Percentiles rank a stretch among this genome's conserved stretches.
Evolutionary conservation across 2,113 vertebrate species (phyloP).

Genomic region (Bucco capensis): DNA sequence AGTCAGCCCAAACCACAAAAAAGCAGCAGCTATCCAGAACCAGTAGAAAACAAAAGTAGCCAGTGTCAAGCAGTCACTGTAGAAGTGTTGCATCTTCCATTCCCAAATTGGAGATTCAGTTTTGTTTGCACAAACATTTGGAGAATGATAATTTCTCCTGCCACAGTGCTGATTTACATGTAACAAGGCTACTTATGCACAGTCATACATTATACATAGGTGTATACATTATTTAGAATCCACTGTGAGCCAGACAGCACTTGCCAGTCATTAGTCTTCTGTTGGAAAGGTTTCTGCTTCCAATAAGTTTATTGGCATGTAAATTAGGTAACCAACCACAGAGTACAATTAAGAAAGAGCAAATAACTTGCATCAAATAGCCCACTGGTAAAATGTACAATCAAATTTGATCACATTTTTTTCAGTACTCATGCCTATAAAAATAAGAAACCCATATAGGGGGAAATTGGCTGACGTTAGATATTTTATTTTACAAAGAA

Average conservation of each 20-base stretch:
- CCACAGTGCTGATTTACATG: not conserved
- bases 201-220: too few relatives aligned
- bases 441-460: not conserved
- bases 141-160: not conserved
- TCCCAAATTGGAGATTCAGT: not conserved
- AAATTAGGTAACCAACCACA: constrained; percentile 13
- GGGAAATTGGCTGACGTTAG: not conserved
- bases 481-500: not conserved
- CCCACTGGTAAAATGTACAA: not conserved
- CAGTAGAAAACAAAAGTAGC: not conserved
- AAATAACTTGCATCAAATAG: not conserved
- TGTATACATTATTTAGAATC: not conserved
- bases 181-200: not conserved
- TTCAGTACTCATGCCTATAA: not conserved
- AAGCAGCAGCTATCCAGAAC: not conserved
- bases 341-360: not conserved
- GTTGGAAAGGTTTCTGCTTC: not conserved
- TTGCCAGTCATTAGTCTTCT: not conserved
- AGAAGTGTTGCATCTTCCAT: not conserved
- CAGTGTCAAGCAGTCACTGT: not conserved
- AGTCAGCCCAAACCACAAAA: not conserved
- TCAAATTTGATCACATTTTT: not conserved
- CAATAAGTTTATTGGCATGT: not conserved
- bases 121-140: not conserved
- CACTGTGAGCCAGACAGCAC: not conserved